Base-by-base conservation (phyloP, 2,113 vertebrate genomes). In the Pangasianodon hypophthalmus region DNA sequence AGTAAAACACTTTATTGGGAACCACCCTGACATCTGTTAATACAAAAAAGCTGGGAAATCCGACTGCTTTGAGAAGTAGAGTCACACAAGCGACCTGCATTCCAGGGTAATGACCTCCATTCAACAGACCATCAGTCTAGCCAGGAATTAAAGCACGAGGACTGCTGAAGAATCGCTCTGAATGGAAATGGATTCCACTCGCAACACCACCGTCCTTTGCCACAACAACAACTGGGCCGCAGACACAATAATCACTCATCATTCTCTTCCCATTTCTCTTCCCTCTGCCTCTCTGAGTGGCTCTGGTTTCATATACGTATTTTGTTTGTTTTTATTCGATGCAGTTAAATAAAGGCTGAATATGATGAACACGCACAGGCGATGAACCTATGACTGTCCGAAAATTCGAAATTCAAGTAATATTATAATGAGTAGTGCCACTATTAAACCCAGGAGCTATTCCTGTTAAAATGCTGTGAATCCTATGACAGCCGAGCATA, bases 301-400 rank as follows among this genome's bases (percentile, higher is more conserved):
- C 92, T 87, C 92, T 89, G 91, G 92, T 37, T 54, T 13, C 13
- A 9, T 58, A 21, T 21, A 9, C 7, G 8, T 50, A 50, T 50
- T 50, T 16, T 80, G 11, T n/a, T 58, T 84, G 1, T 83, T 58
- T 77, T 75, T 91, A 90, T 92, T 93, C 82, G 87, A 88, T 92
- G 90, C 94, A 95, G 94, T 94, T 92, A 92, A 93, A 92, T 88
- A 94, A 94, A 94, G 91, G 95, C 91, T 86, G 90, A 94, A 64
- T 87, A 91, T 84, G 85, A 82, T 81, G 73, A 58, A 69, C 69
- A 69, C 48, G 92, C 93, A 94, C 91, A 83, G 58, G 87, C 54
- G 58, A 86, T 88, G 83, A 92, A 80, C 48, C 56, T 69, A 44
- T 54, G 58, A 56, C 71, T 54, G 88, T 87, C 67, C 79, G 62